Conservation (phyloP, 2,113 vertebrate species). For the Callospermophilus lateralis region DNA sequence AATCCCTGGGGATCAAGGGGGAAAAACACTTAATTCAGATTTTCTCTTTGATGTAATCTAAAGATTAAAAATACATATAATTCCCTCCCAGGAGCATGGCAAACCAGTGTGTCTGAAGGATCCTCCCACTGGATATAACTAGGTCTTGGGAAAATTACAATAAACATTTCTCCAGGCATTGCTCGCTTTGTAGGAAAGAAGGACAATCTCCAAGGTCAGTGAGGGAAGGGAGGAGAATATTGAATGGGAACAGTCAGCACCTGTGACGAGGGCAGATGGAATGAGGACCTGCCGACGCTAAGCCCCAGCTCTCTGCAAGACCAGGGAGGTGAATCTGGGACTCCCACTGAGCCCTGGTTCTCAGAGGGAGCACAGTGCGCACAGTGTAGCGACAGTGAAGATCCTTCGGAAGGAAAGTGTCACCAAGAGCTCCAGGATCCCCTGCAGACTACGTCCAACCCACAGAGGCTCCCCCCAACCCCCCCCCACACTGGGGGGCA, state of each 20-base stretch:
- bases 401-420: neutral
- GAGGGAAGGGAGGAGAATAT: neutral
- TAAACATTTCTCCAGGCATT: neutral
- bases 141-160: slow-evolving; percentile 11
- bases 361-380: neutral
- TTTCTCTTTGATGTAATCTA: neutral
- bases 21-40: neutral
- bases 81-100: neutral
- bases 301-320: neutral
- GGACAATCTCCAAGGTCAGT: neutral
- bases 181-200: neutral
- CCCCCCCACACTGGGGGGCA: neutral
- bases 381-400: neutral
- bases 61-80: neutral
- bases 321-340: too few species aligned
- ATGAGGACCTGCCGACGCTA: neutral
- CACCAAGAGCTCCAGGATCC: neutral
- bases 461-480: neutral
- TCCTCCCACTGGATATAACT: neutral
- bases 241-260: neutral
- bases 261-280: neutral
- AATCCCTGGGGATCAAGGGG: too few species aligned
- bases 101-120: neutral
- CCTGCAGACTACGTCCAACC: neutral
- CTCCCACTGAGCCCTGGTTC: neutral